Evolutionary conservation across 2,113 vertebrate species (phyloP).

Genomic region (Gambusia holbrooki): DNA sequence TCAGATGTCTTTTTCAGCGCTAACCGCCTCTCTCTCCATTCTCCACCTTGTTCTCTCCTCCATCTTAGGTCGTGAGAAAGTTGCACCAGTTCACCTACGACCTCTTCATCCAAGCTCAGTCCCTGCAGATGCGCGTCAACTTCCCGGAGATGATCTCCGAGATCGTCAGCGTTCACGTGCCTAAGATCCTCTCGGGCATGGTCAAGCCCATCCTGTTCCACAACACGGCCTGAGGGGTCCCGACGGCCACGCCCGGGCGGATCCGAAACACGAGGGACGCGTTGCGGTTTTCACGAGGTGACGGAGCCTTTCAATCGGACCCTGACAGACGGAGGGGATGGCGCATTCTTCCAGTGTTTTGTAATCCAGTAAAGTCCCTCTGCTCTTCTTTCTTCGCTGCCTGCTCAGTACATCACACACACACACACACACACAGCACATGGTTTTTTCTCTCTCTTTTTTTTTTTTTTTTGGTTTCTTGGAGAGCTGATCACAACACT

Average conservation of each 20-base stretch:
- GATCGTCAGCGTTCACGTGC: constrained; percentile 96
- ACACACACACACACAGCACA: constrained; percentile 16
- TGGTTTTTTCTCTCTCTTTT: constrained; percentile 31
- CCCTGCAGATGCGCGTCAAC: constrained; percentile 85
- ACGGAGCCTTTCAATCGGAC: not conserved
- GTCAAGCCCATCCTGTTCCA: constrained; percentile 96
- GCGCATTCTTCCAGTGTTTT: constrained; percentile 54
- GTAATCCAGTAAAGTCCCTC: constrained; percentile 47
- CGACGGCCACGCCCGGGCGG: too few species aligned
- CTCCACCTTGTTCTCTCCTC: not conserved
- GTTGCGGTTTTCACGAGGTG: constrained; percentile 17
- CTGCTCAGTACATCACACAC: constrained; percentile 35
- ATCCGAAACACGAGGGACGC: not conserved
- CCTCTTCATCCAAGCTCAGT: constrained; percentile 90
- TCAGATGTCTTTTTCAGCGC: too few species aligned
- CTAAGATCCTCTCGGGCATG: constrained; percentile 95
- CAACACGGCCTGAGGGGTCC: constrained; percentile 64
- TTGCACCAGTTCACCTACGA: constrained; percentile 97
- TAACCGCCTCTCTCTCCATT: not conserved
- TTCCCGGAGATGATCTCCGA: constrained; percentile 98
- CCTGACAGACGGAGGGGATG: constrained; percentile 20
- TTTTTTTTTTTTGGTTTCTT: not conserved
- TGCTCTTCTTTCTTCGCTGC: constrained; percentile 41
- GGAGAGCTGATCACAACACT: constrained; percentile 28
- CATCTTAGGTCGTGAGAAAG: constrained; percentile 88